phyloP scores from a whole-genome alignment of 2,888 invertebrate species.

The Nomada lathburiana region DNA sequence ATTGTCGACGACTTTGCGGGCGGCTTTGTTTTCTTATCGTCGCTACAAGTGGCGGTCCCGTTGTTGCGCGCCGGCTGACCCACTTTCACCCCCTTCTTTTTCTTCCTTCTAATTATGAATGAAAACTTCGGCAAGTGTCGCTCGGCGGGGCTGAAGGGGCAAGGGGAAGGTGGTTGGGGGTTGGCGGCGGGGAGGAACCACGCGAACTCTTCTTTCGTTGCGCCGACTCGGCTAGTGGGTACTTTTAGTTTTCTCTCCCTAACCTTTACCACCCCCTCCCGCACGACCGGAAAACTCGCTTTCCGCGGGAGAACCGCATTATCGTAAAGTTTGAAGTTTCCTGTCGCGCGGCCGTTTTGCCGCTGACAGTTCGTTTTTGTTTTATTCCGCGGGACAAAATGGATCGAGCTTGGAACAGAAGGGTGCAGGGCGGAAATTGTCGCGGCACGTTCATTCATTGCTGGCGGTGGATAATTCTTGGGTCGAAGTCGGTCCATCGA shows the following conservation, averaged over 20 bases:
- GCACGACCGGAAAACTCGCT: slow-evolving; percentile 56
- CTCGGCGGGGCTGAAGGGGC: neutral
- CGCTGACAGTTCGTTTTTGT: slow-evolving; percentile 55
- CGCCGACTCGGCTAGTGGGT: slow-evolving; percentile 64
- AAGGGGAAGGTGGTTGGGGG: neutral
- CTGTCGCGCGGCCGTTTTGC: slow-evolving; percentile 44
- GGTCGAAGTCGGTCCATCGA: neutral
- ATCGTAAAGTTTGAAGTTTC: slow-evolving; percentile 69
- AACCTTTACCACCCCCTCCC: slow-evolving; percentile 17
- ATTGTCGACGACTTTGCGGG: neutral
- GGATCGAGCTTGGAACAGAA: slow-evolving; percentile 28
- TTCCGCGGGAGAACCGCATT: slow-evolving; percentile 65
- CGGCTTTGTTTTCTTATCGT: slow-evolving; percentile 24
- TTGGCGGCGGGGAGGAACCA: slow-evolving; percentile 15
- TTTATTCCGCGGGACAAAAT: slow-evolving; percentile 52
- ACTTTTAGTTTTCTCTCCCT: slow-evolving; percentile 63
- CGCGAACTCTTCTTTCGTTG: slow-evolving; percentile 52
- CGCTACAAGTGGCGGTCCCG: slow-evolving; percentile 26
- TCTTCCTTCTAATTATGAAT: slow-evolving; percentile 83
- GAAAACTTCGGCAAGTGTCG: slow-evolving; percentile 76
- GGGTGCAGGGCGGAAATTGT: slow-evolving; percentile 2
- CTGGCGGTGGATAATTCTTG: neutral
- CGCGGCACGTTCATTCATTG: slow-evolving; percentile 24
- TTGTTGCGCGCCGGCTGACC: slow-evolving; percentile 41
- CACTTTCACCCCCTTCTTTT: slow-evolving; percentile 37